Base-by-base conservation (phyloP, 2,888 invertebrate genomes). In the Eulithis testata region DNA sequence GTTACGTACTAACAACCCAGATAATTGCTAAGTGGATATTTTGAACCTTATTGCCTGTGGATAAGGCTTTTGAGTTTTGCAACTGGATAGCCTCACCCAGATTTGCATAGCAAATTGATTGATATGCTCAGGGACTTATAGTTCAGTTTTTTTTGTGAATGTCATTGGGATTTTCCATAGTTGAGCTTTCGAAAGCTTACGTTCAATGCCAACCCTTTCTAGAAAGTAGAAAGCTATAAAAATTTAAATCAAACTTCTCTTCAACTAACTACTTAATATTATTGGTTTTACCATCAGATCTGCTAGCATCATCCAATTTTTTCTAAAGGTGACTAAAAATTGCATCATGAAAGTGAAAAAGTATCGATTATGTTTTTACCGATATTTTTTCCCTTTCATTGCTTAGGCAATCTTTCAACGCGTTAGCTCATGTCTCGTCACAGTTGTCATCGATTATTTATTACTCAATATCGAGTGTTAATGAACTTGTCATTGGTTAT, bases 371-470 rank as follows among this genome's bases (percentile, higher is more conserved):
- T 2, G n/a, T 36, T 12, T 14, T 47, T 14, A 47, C 14, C 7
- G 31, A n/a, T 11, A 12, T 47, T 56, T 47, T 27, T 21, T 57
- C 40, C 21, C 37, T 31, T 51, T 51, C n/a, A 6, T 47, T 40
- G 40, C 5, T 40, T 60, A 37, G 1, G 21, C 36, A 54, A 53
- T 54, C 66, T 58, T 66, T 66, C 50, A 36, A 59, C 56, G 63
- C 45, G 31, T 63, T 53, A 43, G 56, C 52, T 62, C 55, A 54
- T 62, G 45, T 59, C 45, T 64, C 61, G 61, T 60, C 62, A 58
- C 63, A 49, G 69, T 59, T 57, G 61, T 60, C 62, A 56, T 65
- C 49, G 69, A 63, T 58, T 37, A 47, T 60, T 68, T 66, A 55
- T 59, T 64, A 54, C 50, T 55, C 54, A 64, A 55, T 54, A 11